Percentiles rank a stretch among this genome's conserved stretches.
phyloP scores from a whole-genome alignment of 2,797 vertebrate genomes.

The Enteromius anoplus region DNA sequence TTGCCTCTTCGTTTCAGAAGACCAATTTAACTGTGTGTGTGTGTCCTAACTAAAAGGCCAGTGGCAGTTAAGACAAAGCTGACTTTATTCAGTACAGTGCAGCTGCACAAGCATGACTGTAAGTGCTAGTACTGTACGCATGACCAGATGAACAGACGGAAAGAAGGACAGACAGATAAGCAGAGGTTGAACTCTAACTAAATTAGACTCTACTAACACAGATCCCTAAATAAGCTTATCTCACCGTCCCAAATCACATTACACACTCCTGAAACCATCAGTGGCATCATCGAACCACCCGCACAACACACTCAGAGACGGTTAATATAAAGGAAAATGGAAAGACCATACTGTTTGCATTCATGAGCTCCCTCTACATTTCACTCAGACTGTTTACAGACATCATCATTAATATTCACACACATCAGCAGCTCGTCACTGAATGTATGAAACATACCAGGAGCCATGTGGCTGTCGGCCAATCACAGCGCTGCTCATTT shows the following conservation, averaged over 20 bases:
- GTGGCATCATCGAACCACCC: constrained; percentile 74
- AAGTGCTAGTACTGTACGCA: neutral
- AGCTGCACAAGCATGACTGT: constrained; percentile 16
- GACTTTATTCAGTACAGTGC: neutral
- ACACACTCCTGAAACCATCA: constrained; percentile 81
- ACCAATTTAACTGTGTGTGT: too few species aligned
- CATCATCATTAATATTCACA: neutral
- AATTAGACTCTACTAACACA: constrained; percentile 71
- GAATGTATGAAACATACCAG: neutral
- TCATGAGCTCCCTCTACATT: neutral
- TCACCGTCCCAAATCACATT: constrained; percentile 78
- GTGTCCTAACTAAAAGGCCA: constrained; percentile 65
- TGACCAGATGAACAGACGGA: constrained; percentile 13
- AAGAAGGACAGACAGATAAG: constrained; percentile 53
- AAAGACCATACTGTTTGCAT: too few species aligned
- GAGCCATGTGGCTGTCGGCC: neutral
- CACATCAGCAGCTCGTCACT: constrained; percentile 12
- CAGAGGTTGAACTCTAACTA: constrained; percentile 77
- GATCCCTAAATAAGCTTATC: constrained; percentile 73
- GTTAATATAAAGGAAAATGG: neutral
- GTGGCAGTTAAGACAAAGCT: constrained; percentile 29
- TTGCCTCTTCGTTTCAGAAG: too few species aligned
- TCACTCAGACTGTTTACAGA: neutral
- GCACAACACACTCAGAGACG: constrained; percentile 48
- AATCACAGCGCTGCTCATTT: neutral